These are phyloP conservation scores for Gymnopithys bicolor DNA, from an alignment of 2,797 vertebrate species.

Conservation along the genomic window DNA sequence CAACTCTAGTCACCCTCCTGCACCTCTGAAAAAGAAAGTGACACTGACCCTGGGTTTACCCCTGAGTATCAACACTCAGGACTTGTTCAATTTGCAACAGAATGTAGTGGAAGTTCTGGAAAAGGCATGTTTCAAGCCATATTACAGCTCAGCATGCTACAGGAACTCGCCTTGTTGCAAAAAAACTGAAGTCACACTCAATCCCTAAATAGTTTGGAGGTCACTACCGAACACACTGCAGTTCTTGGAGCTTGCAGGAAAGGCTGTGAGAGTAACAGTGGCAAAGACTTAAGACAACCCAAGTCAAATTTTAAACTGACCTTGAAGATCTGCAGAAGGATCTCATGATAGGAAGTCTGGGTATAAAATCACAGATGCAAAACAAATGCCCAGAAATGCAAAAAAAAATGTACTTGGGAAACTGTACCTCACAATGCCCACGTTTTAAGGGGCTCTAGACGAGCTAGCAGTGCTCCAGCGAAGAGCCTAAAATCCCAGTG, in stretches of 20 bases:
- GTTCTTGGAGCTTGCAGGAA: neutral
- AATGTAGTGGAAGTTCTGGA: neutral
- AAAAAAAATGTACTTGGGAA: neutral
- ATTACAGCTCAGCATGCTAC: neutral
- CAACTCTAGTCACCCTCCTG: neutral
- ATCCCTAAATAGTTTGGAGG: slow-evolving; percentile 48
- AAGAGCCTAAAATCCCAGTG: neutral
- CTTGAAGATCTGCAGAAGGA: slow-evolving; percentile 52
- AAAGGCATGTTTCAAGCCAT: neutral
- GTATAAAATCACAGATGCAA: slow-evolving; percentile 46
- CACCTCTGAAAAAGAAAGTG: neutral
- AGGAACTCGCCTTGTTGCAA: neutral
- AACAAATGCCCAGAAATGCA: slow-evolving; percentile 52
- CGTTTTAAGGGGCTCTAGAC: neutral
- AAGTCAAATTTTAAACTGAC: slow-evolving; percentile 43
- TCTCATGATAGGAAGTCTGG: slow-evolving; percentile 22
- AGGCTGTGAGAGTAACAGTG: slow-evolving; percentile 45
- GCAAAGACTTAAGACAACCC: slow-evolving; percentile 43
- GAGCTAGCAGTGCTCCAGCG: neutral
- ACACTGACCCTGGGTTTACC: neutral
- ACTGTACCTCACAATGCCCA: neutral
- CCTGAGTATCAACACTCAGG: neutral
- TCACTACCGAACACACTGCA: slow-evolving; percentile 14
- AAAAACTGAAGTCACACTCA: slow-evolving; percentile 34
- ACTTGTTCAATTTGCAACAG: neutral